Evolutionary conservation across 2,888 invertebrate species (phyloP).

Genomic region (Microctonus brassicae): DNA sequence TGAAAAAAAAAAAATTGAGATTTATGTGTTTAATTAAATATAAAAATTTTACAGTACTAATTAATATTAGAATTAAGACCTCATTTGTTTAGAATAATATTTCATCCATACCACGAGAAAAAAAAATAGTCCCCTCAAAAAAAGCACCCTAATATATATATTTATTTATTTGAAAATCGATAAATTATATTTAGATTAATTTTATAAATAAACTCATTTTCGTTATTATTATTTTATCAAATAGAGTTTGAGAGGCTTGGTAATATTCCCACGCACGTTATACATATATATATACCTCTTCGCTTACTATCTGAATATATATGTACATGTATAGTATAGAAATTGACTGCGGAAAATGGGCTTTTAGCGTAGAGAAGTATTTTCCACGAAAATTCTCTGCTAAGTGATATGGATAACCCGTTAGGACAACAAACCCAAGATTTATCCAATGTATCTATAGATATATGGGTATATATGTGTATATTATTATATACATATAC

Average conservation of each 20-base stretch:
- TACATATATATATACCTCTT: constrained; percentile 1
- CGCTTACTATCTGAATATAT: constrained; percentile 2
- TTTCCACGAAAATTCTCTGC: constrained; percentile 49
- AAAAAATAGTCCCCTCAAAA: too few relatives aligned
- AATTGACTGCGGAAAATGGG: constrained; percentile 4
- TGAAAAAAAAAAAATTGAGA: too few relatives aligned
- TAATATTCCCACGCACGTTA: constrained; percentile 10
- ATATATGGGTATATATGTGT: not conserved
- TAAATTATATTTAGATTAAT: not conserved
- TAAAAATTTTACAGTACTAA: too few relatives aligned
- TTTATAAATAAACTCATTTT: not conserved
- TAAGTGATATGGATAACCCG: constrained; percentile 62
- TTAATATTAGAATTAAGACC: too few relatives aligned
- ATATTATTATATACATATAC: not conserved
- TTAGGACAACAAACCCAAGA: constrained; percentile 52
- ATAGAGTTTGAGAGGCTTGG: not conserved
- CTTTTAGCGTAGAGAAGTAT: constrained; percentile 25
- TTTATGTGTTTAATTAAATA: too few relatives aligned
- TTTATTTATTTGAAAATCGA: not conserved
- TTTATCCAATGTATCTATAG: not conserved
- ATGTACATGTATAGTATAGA: not conserved
- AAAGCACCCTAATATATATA: too few relatives aligned
- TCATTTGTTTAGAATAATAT: too few relatives aligned
- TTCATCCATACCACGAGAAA: too few relatives aligned
- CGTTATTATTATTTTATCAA: not conserved